Percentiles rank a stretch among this genome's conserved stretches.
phyloP scores from a whole-genome alignment of 1,140 invertebrate genomes.

The Tetraneura akinire region DNA sequence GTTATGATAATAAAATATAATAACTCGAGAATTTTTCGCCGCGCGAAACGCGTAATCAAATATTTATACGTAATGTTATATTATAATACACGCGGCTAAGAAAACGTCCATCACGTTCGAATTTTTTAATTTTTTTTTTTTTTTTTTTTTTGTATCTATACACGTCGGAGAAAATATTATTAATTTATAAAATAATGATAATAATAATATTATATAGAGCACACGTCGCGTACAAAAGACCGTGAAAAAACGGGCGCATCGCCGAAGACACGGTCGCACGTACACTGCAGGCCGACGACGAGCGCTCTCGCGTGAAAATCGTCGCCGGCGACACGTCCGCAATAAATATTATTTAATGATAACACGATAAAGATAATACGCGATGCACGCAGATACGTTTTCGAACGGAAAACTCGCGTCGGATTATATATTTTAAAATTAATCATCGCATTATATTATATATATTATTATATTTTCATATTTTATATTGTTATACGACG shows the following conservation, averaged over 20 bases:
- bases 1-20: no score
- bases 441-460: no score
- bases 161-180: conserved; percentile 11
- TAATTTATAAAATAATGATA: neutral
- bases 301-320: conserved; percentile 6
- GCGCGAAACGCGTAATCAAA: no score
- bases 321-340: neutral
- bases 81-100: no score
- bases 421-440: no score
- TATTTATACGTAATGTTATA: no score
- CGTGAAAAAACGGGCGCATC: neutral
- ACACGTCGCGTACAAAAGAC: neutral
- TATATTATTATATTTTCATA: no score
- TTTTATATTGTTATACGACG: no score
- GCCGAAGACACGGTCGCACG: neutral
- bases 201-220: conserved; percentile 3
- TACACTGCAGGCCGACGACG: neutral
- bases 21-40: no score
- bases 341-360: neutral
- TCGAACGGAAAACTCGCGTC: neutral
- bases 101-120: neutral
- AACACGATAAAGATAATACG: neutral
- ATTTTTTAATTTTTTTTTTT: neutral
- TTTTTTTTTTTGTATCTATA: no score
- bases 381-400: neutral